These are phyloP conservation scores for Agonopterix arenella DNA, from an alignment of 2,888 invertebrate species.

Conservation along the genomic window DNA sequence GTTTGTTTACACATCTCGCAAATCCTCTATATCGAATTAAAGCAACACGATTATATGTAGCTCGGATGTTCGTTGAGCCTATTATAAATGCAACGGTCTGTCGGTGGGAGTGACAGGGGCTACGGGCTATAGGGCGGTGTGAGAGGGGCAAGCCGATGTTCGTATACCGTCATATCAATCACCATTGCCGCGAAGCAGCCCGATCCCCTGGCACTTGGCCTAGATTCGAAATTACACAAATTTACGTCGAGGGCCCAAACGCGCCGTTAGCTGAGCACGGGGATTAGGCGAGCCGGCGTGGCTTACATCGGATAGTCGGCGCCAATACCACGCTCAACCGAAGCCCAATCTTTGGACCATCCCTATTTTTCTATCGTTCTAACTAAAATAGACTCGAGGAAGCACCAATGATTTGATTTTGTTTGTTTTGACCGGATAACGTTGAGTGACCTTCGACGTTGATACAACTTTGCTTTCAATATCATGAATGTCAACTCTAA, in stretches of 20 bases:
- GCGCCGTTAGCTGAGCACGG: slow-evolving; percentile 51
- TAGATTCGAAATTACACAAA: slow-evolving; percentile 74
- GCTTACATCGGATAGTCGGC: slow-evolving; percentile 58
- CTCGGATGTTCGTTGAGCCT: slow-evolving; percentile 12
- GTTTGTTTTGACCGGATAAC: too few relatives aligned
- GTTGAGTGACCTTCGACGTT: too few relatives aligned
- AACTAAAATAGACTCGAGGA: too few relatives aligned
- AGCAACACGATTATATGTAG: slow-evolving; percentile 5
- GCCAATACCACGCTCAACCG: slow-evolving; percentile 60
- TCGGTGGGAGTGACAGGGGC: slow-evolving; percentile 38
- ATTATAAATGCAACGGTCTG: slow-evolving; percentile 57
- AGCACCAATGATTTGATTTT: too few relatives aligned
- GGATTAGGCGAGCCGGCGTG: slow-evolving; percentile 61
- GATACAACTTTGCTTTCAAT: too few relatives aligned
- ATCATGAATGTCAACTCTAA: too few relatives aligned
- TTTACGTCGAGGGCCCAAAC: slow-evolving; percentile 70
- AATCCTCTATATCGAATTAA: not conserved
- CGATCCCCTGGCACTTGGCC: slow-evolving; percentile 75
- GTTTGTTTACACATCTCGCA: too few relatives aligned
- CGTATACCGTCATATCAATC: slow-evolving; percentile 70
- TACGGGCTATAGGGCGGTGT: slow-evolving; percentile 20
- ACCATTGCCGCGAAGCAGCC: slow-evolving; percentile 58
- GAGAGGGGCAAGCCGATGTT: slow-evolving; percentile 39
- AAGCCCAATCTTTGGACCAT: slow-evolving; percentile 33
- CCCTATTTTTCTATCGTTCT: slow-evolving; percentile 9